Percentiles rank a stretch among this genome's conserved stretches.
Evolutionary conservation across 2,888 invertebrate genomes (phyloP).

Genomic region (Temnothorax ravouxi): DNA sequence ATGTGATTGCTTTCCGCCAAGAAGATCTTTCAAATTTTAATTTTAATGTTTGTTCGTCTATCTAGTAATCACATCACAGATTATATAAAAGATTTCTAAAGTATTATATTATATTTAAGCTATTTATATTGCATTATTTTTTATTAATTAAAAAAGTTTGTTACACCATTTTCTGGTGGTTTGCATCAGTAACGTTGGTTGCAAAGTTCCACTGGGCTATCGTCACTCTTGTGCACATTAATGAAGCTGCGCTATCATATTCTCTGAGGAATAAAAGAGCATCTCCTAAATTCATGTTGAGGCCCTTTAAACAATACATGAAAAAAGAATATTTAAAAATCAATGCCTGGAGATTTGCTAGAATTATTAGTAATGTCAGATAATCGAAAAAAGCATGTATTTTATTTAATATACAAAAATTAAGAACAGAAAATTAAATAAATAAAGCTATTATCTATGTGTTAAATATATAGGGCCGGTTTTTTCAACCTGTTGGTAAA

Average conservation of each 20-base stretch:
- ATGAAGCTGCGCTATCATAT: conserved; percentile 91
- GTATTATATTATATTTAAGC: not conserved
- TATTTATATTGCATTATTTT: not conserved
- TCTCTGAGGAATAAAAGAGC: conserved; percentile 91
- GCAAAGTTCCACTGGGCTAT: conserved; percentile 92
- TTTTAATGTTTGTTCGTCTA: conserved; percentile 90
- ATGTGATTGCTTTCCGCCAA: conserved; percentile 91
- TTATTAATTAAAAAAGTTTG: conserved; percentile 7
- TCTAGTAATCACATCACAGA: conserved; percentile 75
- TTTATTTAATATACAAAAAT: conserved; percentile 6
- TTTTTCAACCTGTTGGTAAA: no score
- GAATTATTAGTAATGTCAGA: not conserved
- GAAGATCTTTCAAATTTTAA: conserved; percentile 92
- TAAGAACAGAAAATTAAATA: not conserved
- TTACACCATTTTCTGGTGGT: conserved; percentile 89
- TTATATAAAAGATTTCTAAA: not conserved
- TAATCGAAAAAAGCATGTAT: not conserved
- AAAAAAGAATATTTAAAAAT: conserved; percentile 14
- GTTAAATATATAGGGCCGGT: conserved; percentile 1
- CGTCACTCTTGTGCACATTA: conserved; percentile 91
- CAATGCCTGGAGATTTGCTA: not conserved
- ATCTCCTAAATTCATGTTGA: conserved; percentile 90
- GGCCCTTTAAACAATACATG: conserved; percentile 87
- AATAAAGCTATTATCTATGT: conserved; percentile 60
- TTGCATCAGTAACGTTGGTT: conserved; percentile 92